Conservation (phyloP, 2,797 vertebrate genomes). For the Eutrigla gurnardus region DNA sequence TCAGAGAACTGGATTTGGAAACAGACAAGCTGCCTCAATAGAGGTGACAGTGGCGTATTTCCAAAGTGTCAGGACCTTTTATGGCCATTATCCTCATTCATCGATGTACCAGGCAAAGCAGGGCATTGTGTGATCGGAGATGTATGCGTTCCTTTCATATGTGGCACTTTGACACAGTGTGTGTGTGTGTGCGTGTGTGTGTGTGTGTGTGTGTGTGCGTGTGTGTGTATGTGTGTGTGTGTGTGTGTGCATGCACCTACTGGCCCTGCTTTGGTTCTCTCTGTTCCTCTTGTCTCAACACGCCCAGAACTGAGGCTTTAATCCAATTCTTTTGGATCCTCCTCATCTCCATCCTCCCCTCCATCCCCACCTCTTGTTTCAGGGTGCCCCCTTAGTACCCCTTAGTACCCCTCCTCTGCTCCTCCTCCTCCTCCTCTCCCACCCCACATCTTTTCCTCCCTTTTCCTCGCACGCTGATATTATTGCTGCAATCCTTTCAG, state of each 20-base stretch:
- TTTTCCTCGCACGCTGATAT: constrained; percentile 54
- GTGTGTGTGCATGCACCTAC: constrained; percentile 5
- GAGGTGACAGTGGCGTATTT: constrained; percentile 64
- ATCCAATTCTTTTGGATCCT: constrained; percentile 55
- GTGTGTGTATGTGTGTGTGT: constrained; percentile 9
- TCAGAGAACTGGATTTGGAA: constrained; percentile 48
- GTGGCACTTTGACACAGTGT: constrained; percentile 27
- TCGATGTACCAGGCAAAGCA: constrained; percentile 67
- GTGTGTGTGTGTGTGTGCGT: constrained; percentile 16
- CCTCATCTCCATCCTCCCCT: constrained; percentile 16
- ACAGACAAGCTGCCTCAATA: constrained; percentile 56
- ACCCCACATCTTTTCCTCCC: constrained; percentile 31
- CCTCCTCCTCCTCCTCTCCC: constrained; percentile 22
- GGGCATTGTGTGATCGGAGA: constrained; percentile 69
- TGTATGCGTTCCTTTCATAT: constrained; percentile 78
- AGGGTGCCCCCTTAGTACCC: constrained; percentile 21
- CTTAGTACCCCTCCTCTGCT: constrained; percentile 8
- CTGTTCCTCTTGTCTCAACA: constrained; percentile 56
- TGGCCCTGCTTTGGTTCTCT: constrained; percentile 41
- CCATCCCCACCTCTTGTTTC: constrained; percentile 29
- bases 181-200: constrained; percentile 20
- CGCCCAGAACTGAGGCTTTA: constrained; percentile 46
- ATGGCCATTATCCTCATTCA: constrained; percentile 76
- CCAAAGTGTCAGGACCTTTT: constrained; percentile 75
- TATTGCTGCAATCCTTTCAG: constrained; percentile 75